These are phyloP conservation scores for Erythrocercus mccallii DNA, from an alignment of 2,113 vertebrate species.

Conservation along the genomic window DNA sequence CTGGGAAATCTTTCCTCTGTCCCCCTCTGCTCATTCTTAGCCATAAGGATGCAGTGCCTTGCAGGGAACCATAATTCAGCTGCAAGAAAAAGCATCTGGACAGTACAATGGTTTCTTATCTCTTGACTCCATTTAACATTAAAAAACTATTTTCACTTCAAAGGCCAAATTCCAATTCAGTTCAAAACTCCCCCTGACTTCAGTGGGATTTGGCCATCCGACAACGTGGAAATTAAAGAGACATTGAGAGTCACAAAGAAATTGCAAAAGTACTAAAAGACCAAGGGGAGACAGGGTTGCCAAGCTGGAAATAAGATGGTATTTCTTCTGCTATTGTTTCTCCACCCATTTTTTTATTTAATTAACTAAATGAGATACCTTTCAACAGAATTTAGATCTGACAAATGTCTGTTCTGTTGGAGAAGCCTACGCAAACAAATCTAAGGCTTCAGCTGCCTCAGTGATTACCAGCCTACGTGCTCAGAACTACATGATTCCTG, in stretches of 20 bases:
- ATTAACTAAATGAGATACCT: constrained; percentile 26
- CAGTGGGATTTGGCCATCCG: not conserved
- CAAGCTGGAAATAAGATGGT: not conserved
- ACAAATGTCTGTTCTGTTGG: not conserved
- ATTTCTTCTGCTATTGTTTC: not conserved
- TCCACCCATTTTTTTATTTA: not conserved
- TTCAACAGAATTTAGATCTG: constrained; percentile 31
- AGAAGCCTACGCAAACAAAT: not conserved
- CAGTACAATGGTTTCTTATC: not conserved
- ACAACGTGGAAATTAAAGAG: not conserved
- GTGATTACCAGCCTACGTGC: constrained; percentile 6
- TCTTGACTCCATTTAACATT: not conserved
- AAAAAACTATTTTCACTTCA: not conserved
- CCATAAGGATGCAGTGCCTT: not conserved
- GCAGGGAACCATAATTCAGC: not conserved
- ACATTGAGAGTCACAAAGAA: not conserved
- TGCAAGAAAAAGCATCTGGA: not conserved
- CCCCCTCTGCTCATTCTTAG: not conserved
- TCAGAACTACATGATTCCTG: not conserved
- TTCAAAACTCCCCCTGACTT: not conserved
- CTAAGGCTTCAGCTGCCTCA: constrained; percentile 16
- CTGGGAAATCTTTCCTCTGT: not conserved
- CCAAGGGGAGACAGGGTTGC: not conserved
- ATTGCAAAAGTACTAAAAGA: not conserved
- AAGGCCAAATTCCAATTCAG: not conserved